These are phyloP conservation scores for Acanthornis magna DNA, from an alignment of 2,797 vertebrate species.

Conservation along the genomic window DNA sequence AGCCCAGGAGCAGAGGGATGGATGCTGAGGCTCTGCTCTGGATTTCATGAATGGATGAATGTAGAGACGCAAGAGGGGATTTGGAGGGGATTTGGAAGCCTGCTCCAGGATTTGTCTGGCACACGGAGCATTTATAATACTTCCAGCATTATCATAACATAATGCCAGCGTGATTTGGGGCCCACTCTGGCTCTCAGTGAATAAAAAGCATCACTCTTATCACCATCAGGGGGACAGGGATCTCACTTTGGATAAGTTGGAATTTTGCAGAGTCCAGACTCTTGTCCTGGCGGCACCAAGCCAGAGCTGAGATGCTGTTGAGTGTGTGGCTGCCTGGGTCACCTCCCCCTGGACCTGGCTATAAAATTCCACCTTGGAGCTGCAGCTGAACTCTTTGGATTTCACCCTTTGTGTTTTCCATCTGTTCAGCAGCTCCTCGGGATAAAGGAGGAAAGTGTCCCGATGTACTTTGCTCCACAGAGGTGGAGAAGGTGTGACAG, in stretches of 20 bases:
- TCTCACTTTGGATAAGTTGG: not conserved
- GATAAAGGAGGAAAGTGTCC: not conserved
- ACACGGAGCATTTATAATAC: slow-evolving; percentile 31
- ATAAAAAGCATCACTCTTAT: not conserved
- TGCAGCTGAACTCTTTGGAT: not conserved
- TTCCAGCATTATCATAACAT: slow-evolving; percentile 35
- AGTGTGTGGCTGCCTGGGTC: not conserved
- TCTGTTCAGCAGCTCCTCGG: not conserved
- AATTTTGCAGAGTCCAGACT: not conserved
- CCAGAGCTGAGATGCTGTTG: not conserved
- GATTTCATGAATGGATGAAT: slow-evolving; percentile 56
- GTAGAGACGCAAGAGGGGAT: slow-evolving; percentile 33
- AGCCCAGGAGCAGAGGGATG: not conserved
- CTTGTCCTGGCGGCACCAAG: not conserved
- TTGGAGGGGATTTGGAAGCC: slow-evolving; percentile 61
- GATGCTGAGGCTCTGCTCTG: slow-evolving; percentile 9
- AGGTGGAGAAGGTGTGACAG: not conserved
- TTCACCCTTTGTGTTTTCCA: not conserved
- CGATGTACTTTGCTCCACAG: not conserved
- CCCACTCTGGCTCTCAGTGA: not conserved
- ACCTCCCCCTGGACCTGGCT: not conserved
- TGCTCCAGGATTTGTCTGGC: slow-evolving; percentile 59
- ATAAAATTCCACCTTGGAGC: not conserved
- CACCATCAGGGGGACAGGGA: not conserved
- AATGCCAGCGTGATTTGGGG: not conserved